Evolutionary conservation across 2,888 invertebrate species (phyloP).

Genomic region (Cataglyphis albicans): DNA sequence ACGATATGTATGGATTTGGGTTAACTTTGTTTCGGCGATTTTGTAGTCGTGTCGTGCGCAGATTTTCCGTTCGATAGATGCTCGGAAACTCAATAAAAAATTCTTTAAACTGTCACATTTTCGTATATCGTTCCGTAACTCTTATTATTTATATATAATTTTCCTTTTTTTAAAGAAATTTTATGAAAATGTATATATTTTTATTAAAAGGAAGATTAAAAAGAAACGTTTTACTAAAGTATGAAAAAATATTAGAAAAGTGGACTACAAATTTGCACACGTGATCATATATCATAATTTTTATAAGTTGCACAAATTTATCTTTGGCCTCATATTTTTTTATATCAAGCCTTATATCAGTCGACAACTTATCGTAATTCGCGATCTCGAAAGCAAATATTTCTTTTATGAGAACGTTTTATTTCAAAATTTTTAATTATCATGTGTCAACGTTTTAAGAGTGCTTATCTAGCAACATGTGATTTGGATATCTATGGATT

Average conservation of each 20-base stretch:
- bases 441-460: background rate
- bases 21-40: conserved; percentile 42
- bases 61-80: background rate
- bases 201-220: background rate
- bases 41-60: background rate
- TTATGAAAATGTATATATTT: background rate
- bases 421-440: background rate
- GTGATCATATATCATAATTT: background rate
- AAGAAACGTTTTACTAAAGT: background rate
- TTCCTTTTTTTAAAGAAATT: background rate
- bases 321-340: conserved; percentile 2
- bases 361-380: conserved; percentile 4
- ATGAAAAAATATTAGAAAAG: background rate
- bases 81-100: background rate
- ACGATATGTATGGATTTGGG: conserved; percentile 54
- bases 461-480: background rate
- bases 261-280: background rate
- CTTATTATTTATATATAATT: background rate
- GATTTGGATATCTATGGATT: background rate
- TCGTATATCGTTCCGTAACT: background rate
- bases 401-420: background rate
- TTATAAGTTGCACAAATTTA: background rate
- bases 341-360: background rate
- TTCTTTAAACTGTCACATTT: background rate
- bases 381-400: background rate